Evolutionary conservation across 2,113 vertebrate genomes (phyloP).

Genomic region (Leucopsar rothschildi): DNA sequence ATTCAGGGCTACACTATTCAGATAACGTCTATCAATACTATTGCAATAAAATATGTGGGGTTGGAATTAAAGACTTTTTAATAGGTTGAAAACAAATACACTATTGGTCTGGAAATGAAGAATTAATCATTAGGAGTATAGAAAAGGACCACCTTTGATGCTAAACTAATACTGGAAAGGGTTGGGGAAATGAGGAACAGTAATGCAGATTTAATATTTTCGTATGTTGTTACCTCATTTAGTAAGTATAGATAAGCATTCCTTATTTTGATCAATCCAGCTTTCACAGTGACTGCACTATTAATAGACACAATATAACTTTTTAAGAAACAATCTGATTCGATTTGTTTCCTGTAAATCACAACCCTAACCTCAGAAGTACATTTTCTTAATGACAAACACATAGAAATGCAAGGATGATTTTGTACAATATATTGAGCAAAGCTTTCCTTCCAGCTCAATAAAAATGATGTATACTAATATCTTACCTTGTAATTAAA

Average conservation of each 20-base stretch:
- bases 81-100: not conserved
- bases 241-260: not conserved
- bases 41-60: not conserved
- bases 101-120: not conserved
- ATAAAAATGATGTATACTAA: not conserved
- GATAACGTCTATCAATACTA: not conserved
- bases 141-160: not conserved
- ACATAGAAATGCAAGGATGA: not conserved
- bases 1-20: not conserved
- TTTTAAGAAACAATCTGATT: conserved; percentile 28
- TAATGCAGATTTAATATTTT: conserved; percentile 4
- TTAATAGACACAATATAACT: not conserved
- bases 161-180: not conserved
- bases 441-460: not conserved
- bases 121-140: not conserved
- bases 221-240: not conserved
- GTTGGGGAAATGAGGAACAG: not conserved
- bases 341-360: not conserved
- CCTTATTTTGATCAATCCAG: not conserved
- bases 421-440: not conserved
- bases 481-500: conserved; percentile 27
- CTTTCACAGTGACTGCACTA: not conserved
- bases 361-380: not conserved
- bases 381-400: not conserved
- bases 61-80: not conserved